Base-by-base conservation (phyloP, 2,113 vertebrate species). In the Perccottus glenii region DNA sequence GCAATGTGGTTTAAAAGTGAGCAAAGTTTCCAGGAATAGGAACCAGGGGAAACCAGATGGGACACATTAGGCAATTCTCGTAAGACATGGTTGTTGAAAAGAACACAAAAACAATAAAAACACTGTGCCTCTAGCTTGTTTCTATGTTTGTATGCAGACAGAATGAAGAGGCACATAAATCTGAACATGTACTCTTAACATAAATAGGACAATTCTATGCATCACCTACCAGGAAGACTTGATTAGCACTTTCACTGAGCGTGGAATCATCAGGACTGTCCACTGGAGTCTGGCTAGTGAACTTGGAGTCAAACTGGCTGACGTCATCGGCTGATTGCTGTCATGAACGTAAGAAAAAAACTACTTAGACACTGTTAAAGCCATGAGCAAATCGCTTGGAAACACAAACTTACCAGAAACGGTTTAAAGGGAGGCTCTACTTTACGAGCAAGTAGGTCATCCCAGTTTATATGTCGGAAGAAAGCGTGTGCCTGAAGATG, bases 251-350 rank as follows among this genome's bases (percentile, higher is more conserved):
- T 94, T 98, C 96, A 67, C 97, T 98, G 87, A 99, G 96, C 75
- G 96, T 95, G 81, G 97, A 96, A 91, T 98, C 97, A 77, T 98
- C 97, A 9, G 97, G 97, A 86, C 97, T 99, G 89, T 99, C 97
- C 78, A 98, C 97, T 70, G 97, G 97, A 80, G 97, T 95, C 94
- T 98, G 97, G 91, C 95, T 95, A 89, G 97, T 99, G 94, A 98
- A 99, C 93, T 99, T 98, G 77, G 97, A 98, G 92, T 99, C 97
- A 90, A 99, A 99, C 91, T 99, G 97, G 92, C 97, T 99, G 84
- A 96, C 96, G 78, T 99, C 97, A 86, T 99, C 97, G 87, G 97
- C 97, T 48, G 97, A 99, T 98, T 98, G 97, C 97, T 99, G 77
- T 50, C 88, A 61, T 66, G 14, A 42, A 42, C 11, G 49, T 58